These are phyloP conservation scores for Geotrypetes seraphini DNA, from an alignment of 2,797 vertebrate species.

Conservation along the genomic window DNA sequence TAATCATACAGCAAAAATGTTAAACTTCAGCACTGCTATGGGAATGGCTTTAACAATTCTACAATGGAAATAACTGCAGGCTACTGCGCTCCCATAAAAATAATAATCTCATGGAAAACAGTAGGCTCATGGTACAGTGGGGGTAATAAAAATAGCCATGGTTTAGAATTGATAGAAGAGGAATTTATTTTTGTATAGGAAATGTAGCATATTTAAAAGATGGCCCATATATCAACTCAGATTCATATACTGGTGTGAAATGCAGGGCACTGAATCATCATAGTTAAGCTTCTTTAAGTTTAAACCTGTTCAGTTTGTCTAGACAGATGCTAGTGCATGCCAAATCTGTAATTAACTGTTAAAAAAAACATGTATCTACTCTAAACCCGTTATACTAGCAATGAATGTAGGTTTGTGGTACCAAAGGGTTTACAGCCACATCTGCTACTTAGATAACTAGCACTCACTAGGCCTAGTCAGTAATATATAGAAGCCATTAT, in stretches of 20 bases:
- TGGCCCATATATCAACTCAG: neutral
- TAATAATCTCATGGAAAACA: constrained; percentile 4
- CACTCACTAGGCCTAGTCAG: no score
- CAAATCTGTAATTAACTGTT: neutral
- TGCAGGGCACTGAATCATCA: neutral
- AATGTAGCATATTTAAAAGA: neutral
- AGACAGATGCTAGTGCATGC: neutral
- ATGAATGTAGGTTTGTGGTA: no score
- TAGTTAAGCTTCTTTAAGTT: neutral
- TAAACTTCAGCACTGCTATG: neutral
- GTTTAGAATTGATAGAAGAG: constrained; percentile 3
- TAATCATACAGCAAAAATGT: neutral
- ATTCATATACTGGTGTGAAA: constrained; percentile 1
- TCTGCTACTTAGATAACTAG: no score
- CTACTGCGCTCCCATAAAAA: constrained; percentile 2
- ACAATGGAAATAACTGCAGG: neutral
- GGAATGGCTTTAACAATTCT: neutral
- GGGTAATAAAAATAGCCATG: constrained; percentile 1
- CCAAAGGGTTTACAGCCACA: no score
- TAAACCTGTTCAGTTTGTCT: neutral
- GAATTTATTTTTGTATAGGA: constrained; percentile 5
- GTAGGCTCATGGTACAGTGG: constrained; percentile 6
- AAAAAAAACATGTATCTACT: neutral
- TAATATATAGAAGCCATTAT: no score
- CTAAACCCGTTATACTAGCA: no score